Percentiles rank a stretch among this genome's conserved stretches.
Conservation (phyloP, 2,888 invertebrate genomes). For the Drosophila parthenogenetica region DNA sequence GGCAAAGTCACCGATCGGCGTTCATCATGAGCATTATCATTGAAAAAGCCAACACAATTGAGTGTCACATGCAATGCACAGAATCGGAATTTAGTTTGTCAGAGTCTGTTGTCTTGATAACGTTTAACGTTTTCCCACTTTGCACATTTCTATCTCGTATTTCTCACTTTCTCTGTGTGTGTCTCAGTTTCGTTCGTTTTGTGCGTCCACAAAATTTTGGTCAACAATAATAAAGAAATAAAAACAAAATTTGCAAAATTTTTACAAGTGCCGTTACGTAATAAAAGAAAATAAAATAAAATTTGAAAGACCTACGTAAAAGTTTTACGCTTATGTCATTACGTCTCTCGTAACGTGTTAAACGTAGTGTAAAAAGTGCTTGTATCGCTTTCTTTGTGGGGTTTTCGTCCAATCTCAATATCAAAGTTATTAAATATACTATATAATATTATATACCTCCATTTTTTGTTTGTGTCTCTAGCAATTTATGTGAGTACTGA, state of each 20-base stretch:
- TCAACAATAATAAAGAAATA: slow-evolving; percentile 11
- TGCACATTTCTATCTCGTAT: slow-evolving; percentile 55
- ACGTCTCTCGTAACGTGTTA: slow-evolving; percentile 72
- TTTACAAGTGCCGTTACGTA: slow-evolving; percentile 62
- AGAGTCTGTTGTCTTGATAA: slow-evolving; percentile 85
- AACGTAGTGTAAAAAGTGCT: slow-evolving; percentile 52
- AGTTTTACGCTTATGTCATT: slow-evolving; percentile 71
- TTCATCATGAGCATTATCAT: slow-evolving; percentile 63
- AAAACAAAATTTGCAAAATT: slow-evolving; percentile 9
- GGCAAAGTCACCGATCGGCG: slow-evolving; percentile 42
- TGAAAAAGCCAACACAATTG: slow-evolving; percentile 24
- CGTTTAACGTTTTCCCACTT: slow-evolving; percentile 74
- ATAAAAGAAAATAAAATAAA: slow-evolving; percentile 22
- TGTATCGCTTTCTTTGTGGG: slow-evolving; percentile 73
- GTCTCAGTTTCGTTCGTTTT: slow-evolving; percentile 57
- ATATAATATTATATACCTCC: slow-evolving; percentile 29
- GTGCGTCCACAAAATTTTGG: slow-evolving; percentile 49
- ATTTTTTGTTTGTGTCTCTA: slow-evolving; percentile 59
- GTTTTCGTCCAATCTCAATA: slow-evolving; percentile 9
- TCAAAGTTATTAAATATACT: slow-evolving; percentile 19
- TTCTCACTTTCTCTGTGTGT: slow-evolving; percentile 39
- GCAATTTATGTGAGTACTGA: slow-evolving; percentile 62
- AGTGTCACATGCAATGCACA: slow-evolving; percentile 42
- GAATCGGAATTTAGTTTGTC: slow-evolving; percentile 81
- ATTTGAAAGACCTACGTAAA: slow-evolving; percentile 37